Evolutionary conservation across 92 coral and sea anemone genomes (phyloP), one percentile per base, ranked within the genome.

Genomic region (Parazoanthus swiftii): DNA sequence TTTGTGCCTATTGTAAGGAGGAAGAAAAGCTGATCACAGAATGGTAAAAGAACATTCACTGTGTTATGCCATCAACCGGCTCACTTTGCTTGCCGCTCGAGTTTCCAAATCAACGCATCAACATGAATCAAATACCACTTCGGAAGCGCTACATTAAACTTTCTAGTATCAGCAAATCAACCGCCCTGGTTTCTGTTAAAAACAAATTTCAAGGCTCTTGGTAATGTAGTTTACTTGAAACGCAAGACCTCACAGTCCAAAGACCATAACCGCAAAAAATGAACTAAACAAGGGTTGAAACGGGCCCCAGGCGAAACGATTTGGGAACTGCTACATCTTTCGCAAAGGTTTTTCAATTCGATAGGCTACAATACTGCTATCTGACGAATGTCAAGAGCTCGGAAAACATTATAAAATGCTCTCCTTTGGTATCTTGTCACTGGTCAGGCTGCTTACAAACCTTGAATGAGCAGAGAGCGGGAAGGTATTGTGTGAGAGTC

Each of bases 401-500:
- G 11, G 48, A 71, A 84, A 58, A 8, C 23, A 29, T 14, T 14
- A 48, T 8, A 71, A 33, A 70, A 44, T 36, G 14, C 56, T 44
- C 75, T 72, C 39, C 26, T 71, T 36, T 71, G 25, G 48, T 51
- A 84, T 84, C 66, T 84, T 29, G 23, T 23, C 77, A 21, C 75
- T 20, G 43, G 44, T 36, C 46, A 33, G 37, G 63, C 43, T 84
- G 37, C 79, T n/a, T 71, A 72, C 66, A 35, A 48, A 14, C 39
- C 21, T 82, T 81, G 94, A 89, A 89, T 81, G 92, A 86, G 75
- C 80, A 82, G 85, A 71, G 84, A 74, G 84, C 76, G 75, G 70
- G 74, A 74, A 79, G 82, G 88, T 58, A 91, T 81, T 85, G 90
- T 82, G 90, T 73, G 88, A 77, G 74, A 77, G 74, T 76, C 75